Percentiles rank a stretch among this genome's conserved stretches.
Evolutionary conservation across 2,113 vertebrate genomes (phyloP).

Genomic region (Muntiacus muntjak): DNA sequence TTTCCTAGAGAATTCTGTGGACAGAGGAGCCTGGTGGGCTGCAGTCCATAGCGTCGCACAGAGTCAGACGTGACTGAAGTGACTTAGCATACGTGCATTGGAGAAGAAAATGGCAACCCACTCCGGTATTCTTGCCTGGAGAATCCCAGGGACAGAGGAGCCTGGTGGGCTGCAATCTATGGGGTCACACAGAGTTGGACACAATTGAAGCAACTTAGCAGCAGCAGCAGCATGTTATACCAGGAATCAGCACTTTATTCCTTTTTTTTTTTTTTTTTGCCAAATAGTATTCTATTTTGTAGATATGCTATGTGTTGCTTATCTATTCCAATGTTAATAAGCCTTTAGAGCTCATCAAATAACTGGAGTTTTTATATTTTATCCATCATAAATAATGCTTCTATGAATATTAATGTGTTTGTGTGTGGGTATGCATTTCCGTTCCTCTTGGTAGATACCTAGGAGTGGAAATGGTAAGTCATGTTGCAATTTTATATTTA

Average conservation of each 20-base stretch:
- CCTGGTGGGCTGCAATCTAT: neutral
- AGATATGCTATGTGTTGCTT: neutral
- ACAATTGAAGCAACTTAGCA: neutral
- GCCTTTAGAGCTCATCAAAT: neutral
- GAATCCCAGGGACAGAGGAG: accelerated
- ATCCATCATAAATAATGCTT: neutral
- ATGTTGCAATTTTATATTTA: neutral
- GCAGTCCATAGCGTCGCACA: neutral
- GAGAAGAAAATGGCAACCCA: neutral
- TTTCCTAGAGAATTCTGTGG: neutral
- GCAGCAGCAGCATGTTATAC: neutral
- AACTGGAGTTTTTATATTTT: neutral
- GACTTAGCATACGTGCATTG: neutral
- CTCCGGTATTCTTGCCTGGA: neutral
- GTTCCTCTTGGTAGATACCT: neutral
- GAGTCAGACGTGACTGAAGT: neutral
- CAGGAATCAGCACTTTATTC: neutral
- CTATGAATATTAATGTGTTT: neutral
- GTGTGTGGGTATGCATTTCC: neutral
- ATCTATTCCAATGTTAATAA: neutral
- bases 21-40: neutral
- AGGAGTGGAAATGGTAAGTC: neutral
- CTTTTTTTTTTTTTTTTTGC: neutral
- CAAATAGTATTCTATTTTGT: neutral
- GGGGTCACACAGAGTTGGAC: neutral